Percentiles rank a stretch among this genome's conserved stretches.
phyloP scores from a whole-genome alignment of 2,113 vertebrate species.

The Phrynosoma platyrhinos region DNA sequence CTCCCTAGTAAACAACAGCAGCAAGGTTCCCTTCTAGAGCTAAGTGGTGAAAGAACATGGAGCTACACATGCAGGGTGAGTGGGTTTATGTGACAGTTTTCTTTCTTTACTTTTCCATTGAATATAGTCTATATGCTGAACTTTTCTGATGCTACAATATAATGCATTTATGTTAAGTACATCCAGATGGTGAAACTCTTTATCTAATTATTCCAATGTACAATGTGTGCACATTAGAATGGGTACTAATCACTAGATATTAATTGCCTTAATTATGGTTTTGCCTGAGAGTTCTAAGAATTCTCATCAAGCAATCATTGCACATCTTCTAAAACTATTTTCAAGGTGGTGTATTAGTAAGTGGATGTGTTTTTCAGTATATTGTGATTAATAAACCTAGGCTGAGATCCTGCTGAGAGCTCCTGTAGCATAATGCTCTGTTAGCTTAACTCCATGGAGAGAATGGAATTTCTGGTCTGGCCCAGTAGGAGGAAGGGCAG shows the following conservation, averaged over 20 bases:
- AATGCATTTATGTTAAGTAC: constrained; percentile 25
- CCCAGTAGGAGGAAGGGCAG: too few species aligned
- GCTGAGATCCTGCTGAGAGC: not conserved
- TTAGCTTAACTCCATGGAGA: too few species aligned
- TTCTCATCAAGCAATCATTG: constrained; percentile 37
- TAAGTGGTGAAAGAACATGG: too few species aligned
- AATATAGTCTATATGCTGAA: not conserved
- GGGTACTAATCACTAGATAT: constrained; percentile 31
- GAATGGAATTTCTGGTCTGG: too few species aligned
- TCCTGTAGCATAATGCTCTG: too few species aligned
- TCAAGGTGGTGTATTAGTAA: constrained; percentile 26
- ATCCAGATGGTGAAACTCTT: constrained; percentile 26
- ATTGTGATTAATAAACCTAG: constrained; percentile 12
- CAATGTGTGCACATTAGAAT: constrained; percentile 21
- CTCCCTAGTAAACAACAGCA: too few species aligned
- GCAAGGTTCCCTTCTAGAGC: too few species aligned
- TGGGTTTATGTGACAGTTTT: not conserved
- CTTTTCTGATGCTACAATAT: not conserved
- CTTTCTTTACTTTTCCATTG: not conserved
- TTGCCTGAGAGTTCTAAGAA: constrained; percentile 34
- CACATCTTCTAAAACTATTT: constrained; percentile 29
- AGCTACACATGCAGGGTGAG: not conserved
- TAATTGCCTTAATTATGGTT: constrained; percentile 40
- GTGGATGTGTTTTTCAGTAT: not conserved
- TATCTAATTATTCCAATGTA: constrained; percentile 30